Percentiles rank a stretch among this genome's conserved stretches.
phyloP scores from a whole-genome alignment of 1,140 invertebrate genomes.

The Tribolium castaneum region DNA sequence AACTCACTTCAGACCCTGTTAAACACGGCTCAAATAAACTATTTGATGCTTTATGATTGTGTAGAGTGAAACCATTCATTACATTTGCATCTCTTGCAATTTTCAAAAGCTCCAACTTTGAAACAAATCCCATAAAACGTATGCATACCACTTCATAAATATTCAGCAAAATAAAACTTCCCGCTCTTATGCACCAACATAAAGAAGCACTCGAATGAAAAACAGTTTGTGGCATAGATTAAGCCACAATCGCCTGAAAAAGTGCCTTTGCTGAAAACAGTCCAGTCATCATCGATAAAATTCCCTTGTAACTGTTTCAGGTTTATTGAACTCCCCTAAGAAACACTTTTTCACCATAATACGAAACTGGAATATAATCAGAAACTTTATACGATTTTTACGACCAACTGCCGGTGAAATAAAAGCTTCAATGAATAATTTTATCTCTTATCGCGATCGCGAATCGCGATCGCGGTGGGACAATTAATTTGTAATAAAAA shows the following conservation, averaged over 20 bases:
- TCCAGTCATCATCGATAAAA: conserved; percentile 29
- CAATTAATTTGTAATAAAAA: conserved; percentile 15
- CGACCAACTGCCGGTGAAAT: conserved; percentile 14
- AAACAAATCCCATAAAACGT: conserved; percentile 24
- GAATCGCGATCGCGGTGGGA: neutral
- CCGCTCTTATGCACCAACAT: conserved; percentile 1
- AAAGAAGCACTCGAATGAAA: neutral
- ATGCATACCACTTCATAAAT: conserved; percentile 28
- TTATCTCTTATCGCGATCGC: neutral
- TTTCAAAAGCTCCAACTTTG: conserved; percentile 7
- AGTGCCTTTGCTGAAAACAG: neutral
- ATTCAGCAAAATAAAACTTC: conserved; percentile 10
- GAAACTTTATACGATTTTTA: conserved; percentile 25
- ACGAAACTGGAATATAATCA: conserved; percentile 18
- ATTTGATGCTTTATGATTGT: no score
- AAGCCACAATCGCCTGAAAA: neutral
- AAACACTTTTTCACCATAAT: conserved; percentile 9
- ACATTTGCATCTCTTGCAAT: conserved; percentile 3
- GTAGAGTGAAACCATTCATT: neutral
- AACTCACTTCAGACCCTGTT: neutral
- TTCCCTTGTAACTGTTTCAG: conserved; percentile 1
- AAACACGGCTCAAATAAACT: neutral
- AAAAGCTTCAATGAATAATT: conserved; percentile 21
- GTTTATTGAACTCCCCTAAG: conserved; percentile 31
- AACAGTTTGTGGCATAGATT: neutral